Base-by-base conservation (phyloP, 2,888 invertebrate genomes). In the Nomada fucata region DNA sequence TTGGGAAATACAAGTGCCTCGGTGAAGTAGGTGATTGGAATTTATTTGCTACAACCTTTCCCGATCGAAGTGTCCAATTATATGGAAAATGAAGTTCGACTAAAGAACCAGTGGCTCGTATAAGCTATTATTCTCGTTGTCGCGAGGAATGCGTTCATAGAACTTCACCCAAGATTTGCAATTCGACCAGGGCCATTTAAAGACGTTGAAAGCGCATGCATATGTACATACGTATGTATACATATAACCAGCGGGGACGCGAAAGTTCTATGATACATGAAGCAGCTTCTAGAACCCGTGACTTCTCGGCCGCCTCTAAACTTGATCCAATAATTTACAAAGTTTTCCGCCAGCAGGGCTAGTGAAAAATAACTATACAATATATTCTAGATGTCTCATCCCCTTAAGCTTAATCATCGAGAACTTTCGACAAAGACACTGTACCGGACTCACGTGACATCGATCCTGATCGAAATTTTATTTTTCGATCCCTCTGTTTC, bases 261-360 rank as follows among this genome's bases (percentile, higher is more conserved):
- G 29, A 2, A 60, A 20, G 50, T 70, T 59, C 29, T 18, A 60
- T 60, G 47, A 60, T 50, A 70, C 70, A 50, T n/a, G 70, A 70
- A 70, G 50, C 60, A 67, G 15, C 52, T 36, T 36, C n/a, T 9
- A 36, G 11, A 29, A 23, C 18, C 2, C 18, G 29, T 36, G 29
- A 60, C 64, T 72, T 64, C 64, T 63, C 72, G 65, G 55, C 72
- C 55, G 55, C 63, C 72, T 53, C 53, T 64, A 53, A 70, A 70
- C 70, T 60, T 70, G 36, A 70, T 65, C 67, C 73, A 53, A 55
- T 67, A 68, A 74, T 65, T 67, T 57, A 57, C 47, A 47, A 57
- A 69, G n/a, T 61, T 47, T 36, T 20, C 29, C 18, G 10, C 57
- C 23, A 4, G 52, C 20, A 20, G 20, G 2, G 29, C 9, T 0